Percentiles rank a stretch among this genome's conserved stretches.
These are phyloP conservation scores for Pteronotus mesoamericanus DNA, from an alignment of 2,797 vertebrate genomes.

Conservation along the genomic window DNA sequence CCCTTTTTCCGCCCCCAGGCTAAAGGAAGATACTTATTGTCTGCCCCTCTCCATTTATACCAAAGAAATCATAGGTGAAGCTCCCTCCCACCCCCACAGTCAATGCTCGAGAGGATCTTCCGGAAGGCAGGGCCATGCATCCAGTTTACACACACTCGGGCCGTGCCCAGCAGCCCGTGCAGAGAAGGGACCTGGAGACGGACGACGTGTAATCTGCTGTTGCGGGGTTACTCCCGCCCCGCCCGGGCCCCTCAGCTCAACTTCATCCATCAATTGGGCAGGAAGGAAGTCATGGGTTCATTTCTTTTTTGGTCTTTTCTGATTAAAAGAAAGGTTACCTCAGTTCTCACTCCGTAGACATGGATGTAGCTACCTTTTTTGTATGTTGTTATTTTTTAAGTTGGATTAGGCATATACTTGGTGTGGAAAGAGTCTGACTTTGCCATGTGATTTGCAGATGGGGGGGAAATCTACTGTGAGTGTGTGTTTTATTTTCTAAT, in stretches of 20 bases:
- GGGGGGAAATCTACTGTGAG: slow-evolving; percentile 94
- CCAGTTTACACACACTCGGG: background rate
- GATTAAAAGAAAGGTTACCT: slow-evolving; percentile 90
- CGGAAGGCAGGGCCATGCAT: background rate
- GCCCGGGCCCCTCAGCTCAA: slow-evolving; percentile 74
- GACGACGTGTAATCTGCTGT: slow-evolving; percentile 86
- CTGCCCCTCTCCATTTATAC: slow-evolving; percentile 81
- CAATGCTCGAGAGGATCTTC: background rate
- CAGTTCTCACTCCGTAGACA: slow-evolving; percentile 88
- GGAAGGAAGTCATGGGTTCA: slow-evolving; percentile 76
- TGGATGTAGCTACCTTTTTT: slow-evolving; percentile 89
- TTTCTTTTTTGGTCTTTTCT: slow-evolving; percentile 38
- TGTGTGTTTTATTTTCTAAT: slow-evolving; percentile 91
- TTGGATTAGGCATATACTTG: slow-evolving; percentile 86
- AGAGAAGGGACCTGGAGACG: background rate
- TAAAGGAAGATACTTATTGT: slow-evolving; percentile 77
- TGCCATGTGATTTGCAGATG: slow-evolving; percentile 87
- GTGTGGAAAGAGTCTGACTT: slow-evolving; percentile 85
- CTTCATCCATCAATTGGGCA: slow-evolving; percentile 81
- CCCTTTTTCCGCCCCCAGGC: slow-evolving; percentile 41
- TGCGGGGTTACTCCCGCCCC: slow-evolving; percentile 76
- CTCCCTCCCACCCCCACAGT: background rate
- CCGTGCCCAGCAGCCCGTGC: background rate
- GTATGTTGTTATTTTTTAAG: slow-evolving; percentile 77
- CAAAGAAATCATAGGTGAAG: slow-evolving; percentile 89